phyloP scores from a whole-genome alignment of 2,797 vertebrate species.

The Lepilemur septentrionalis region DNA sequence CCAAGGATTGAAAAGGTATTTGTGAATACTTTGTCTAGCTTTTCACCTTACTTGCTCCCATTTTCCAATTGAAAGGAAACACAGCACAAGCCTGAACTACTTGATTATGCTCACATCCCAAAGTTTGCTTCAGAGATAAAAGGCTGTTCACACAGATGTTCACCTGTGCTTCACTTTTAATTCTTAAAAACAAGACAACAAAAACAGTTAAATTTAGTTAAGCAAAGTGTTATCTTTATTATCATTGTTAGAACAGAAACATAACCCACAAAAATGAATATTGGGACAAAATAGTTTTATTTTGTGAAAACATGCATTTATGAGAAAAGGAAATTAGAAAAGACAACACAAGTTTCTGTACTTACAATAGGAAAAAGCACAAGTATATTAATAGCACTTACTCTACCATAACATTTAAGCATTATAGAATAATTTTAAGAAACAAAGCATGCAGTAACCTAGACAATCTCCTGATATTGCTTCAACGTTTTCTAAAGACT shows the following conservation, averaged over 20 bases:
- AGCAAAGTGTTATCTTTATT: conserved; percentile 23
- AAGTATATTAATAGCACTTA: conserved; percentile 26
- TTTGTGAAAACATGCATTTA: conserved; percentile 41
- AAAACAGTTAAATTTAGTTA: conserved; percentile 29
- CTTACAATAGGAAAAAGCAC: neutral
- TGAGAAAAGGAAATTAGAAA: conserved; percentile 41
- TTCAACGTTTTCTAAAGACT: conserved; percentile 59
- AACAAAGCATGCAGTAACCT: conserved; percentile 28
- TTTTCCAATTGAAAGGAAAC: conserved; percentile 48
- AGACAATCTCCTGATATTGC: neutral
- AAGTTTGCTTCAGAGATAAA: conserved; percentile 24
- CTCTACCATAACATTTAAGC: conserved; percentile 31
- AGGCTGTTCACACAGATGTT: neutral
- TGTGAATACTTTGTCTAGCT: conserved; percentile 53
- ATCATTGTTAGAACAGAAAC: conserved; percentile 31
- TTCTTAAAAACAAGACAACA: conserved; percentile 44
- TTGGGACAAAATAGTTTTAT: conserved; percentile 36
- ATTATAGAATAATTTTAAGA: conserved; percentile 39
- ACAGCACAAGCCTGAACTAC: conserved; percentile 34
- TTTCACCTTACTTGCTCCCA: conserved; percentile 26
- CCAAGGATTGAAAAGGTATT: conserved; percentile 43
- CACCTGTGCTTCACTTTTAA: conserved; percentile 20
- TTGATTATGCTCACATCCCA: conserved; percentile 30
- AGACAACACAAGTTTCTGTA: conserved; percentile 14
- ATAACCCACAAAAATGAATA: conserved; percentile 35